Base-by-base conservation (phyloP, 2,113 vertebrate genomes). In the Myiopsitta monachus region DNA sequence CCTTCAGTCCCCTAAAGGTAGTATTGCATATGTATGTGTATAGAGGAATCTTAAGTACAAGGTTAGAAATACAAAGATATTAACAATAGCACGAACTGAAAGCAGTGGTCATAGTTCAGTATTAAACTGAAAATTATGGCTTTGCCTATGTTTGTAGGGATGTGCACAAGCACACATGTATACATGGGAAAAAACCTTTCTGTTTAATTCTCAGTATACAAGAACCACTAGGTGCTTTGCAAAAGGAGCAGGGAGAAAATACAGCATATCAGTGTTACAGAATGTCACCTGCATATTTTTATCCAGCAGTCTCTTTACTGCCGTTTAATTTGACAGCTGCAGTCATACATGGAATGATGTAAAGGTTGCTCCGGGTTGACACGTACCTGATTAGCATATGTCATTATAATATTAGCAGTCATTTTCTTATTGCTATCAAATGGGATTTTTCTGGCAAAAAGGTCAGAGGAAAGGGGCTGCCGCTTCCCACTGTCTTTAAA, bases 391-490 rank as follows among this genome's bases (percentile, higher is more conserved):
- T 91, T 75, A 89, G 28, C 1, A 0, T 18, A 43, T 22, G 28
- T n/a, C 3, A 80, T 66, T 77, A 52, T 68, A 83, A 43, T 79
- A 90, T 69, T 67, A 81, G 24, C 63, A 69, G 54, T 67, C 17
- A 38, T 92, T 77, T 91, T 63, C 38, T 86, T 27, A 38, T 19
- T 90, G 49, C 84, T 79, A 83, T 30, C 21, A 87, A 47, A 89
- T 64, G 77, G 59, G 84, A 89, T 78, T 95, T 91, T 84, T 63
- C 70, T 63, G 51, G 49, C 61, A 62, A 93, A 77, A 94, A 92
- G 84, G 64, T 74, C 72, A 69, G 83, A 80, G 62, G n/a, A 47
- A 73, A 91, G 83, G 80, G 64, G 70, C 41, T 85, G 72, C 33
- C 39, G 80, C 24, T 72, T 79, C 63, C 44, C n/a, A 55, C 36